Evolutionary conservation across 2,113 vertebrate genomes (phyloP).

Genomic region (Aspidoscelis tigris): DNA sequence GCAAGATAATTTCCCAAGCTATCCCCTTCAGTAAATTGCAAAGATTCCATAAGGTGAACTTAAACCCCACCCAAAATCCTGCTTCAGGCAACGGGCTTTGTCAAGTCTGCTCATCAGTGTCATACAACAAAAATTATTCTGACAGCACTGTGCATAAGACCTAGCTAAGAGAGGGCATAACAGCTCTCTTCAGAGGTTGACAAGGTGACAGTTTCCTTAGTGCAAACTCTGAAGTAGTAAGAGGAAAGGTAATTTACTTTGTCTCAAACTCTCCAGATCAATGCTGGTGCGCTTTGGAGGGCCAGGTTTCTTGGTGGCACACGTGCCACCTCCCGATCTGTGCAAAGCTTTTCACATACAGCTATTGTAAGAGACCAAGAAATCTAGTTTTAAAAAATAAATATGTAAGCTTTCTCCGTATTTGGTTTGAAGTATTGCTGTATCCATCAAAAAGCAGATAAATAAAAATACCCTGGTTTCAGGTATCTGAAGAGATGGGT

Average conservation of each 20-base stretch:
- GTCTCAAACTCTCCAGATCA: background rate
- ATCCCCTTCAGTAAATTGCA: background rate
- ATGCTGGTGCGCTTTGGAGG: background rate
- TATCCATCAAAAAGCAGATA: background rate
- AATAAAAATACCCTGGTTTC: background rate
- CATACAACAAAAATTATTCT: conserved; percentile 2
- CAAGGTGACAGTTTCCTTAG: background rate
- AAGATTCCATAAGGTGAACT: background rate
- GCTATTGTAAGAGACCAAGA: background rate
- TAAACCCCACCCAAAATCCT: background rate
- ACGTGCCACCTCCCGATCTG: background rate
- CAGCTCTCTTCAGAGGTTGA: background rate
- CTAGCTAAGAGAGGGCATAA: background rate
- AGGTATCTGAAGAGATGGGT: background rate
- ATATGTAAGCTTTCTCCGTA: background rate
- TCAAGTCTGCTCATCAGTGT: background rate
- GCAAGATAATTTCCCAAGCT: background rate
- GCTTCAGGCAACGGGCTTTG: background rate
- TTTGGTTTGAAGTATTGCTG: background rate
- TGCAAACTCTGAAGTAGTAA: background rate
- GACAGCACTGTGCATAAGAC: background rate
- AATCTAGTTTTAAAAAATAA: background rate
- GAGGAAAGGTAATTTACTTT: background rate
- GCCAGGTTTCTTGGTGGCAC: background rate
- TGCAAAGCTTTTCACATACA: background rate